Evolutionary conservation across 2,888 invertebrate species (phyloP), one percentile per base, ranked within the genome.

Genomic region (Lasius fuliginosus): DNA sequence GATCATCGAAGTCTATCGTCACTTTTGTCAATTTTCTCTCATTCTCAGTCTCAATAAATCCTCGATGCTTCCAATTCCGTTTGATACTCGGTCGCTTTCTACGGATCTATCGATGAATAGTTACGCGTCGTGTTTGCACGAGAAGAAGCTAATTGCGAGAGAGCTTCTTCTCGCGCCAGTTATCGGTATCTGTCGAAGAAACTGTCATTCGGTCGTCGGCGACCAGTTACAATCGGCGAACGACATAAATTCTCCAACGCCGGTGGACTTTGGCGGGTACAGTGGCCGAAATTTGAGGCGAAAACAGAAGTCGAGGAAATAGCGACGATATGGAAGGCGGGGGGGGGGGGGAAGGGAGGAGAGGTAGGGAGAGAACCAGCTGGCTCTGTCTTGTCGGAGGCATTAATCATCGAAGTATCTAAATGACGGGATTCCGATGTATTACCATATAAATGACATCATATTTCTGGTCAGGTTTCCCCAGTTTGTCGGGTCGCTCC

Each of bases 381-480:
- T 94, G 94, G 93, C 91, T 92, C 90, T 93, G 94, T 94, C 94
- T 94, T 94, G 94, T 94, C 94, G 93, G 89, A 85, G 92, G 93
- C 94, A 95, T 95, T 95, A 95, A 95, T 95, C 95, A 95, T 95
- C 93, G 92, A 94, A 94, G 94, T 95, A 95, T 94, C 95, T 95
- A 95, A 95, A 95, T 95, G 95, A 95, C 94, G 95, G 94, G 95
- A 95, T 95, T 94, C 95, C 95, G 93, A 95, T 95, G 94, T 94
- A 95, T 95, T 95, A 95, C 95, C 95, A 95, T 95, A 95, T 94
- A 95, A 95, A 95, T 95, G 95, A 95, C 95, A 95, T 95, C 95
- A 95, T 95, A 95, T 95, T 95, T 95, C 95, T 95, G 95, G 95
- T 95, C 95, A 95, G 94, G 94, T 94, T 94, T 94, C 94, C 94